phyloP scores from a whole-genome alignment of 2,888 invertebrate genomes.

The Megamerina dolium region DNA sequence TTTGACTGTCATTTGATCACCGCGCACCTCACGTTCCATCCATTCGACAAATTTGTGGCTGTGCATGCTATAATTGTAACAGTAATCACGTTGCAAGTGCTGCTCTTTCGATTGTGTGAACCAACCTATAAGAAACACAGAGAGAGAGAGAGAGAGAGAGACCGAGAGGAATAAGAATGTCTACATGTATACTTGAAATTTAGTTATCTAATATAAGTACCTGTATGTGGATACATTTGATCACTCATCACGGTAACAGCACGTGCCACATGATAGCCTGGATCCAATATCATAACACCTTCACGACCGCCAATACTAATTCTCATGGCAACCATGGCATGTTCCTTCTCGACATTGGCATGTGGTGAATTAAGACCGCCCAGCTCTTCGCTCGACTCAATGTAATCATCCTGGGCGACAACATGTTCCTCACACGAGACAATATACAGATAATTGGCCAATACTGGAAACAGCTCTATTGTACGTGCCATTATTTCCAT shows the following conservation, averaged over 20 bases:
- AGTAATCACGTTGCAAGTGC: slow-evolving; percentile 74
- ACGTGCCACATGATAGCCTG: slow-evolving; percentile 84
- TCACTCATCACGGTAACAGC: slow-evolving; percentile 84
- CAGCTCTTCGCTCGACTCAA: slow-evolving; percentile 52
- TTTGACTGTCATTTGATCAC: slow-evolving; percentile 58
- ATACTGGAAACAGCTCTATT: slow-evolving; percentile 61
- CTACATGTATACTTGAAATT: slow-evolving; percentile 1
- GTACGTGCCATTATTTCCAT: slow-evolving; percentile 69
- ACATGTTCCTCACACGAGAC: slow-evolving; percentile 86
- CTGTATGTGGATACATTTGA: slow-evolving; percentile 75
- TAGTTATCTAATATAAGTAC: slow-evolving; percentile 23
- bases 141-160: no score
- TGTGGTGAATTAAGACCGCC: slow-evolving; percentile 49
- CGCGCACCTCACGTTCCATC: slow-evolving; percentile 72
- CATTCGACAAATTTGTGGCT: slow-evolving; percentile 77
- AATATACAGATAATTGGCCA: slow-evolving; percentile 63
- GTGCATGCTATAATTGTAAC: slow-evolving; percentile 65
- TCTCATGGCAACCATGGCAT: slow-evolving; percentile 74
- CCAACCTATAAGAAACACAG: slow-evolving; percentile 56
- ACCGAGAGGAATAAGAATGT: not conserved
- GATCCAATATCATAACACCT: slow-evolving; percentile 78
- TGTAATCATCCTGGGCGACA: slow-evolving; percentile 56
- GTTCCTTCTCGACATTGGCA: slow-evolving; percentile 71
- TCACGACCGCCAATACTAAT: slow-evolving; percentile 65
- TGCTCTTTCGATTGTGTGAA: slow-evolving; percentile 75